Evolutionary conservation across 2,888 invertebrate genomes (phyloP).

Genomic region (Biston stratarius): DNA sequence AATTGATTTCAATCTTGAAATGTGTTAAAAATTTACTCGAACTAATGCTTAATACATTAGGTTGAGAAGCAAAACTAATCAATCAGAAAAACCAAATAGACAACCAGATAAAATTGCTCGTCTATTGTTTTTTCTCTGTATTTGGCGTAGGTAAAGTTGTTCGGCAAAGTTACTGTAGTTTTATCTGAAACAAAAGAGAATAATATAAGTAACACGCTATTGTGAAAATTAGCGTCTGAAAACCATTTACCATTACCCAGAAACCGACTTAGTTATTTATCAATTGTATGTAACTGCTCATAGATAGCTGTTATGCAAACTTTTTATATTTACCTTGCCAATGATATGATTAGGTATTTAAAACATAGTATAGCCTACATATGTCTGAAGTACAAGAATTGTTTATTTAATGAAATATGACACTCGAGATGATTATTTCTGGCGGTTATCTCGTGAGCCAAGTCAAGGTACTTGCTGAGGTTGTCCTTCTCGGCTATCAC

Average conservation of each 20-base stretch:
- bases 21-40: constrained; percentile 1
- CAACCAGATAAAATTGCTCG: too few species aligned
- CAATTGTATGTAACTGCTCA: constrained; percentile 35
- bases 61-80: constrained; percentile 8
- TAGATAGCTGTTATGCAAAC: constrained; percentile 32
- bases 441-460: too few species aligned
- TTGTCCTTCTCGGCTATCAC: too few species aligned
- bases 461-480: too few species aligned
- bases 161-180: too few species aligned
- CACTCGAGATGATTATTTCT: too few species aligned
- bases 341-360: background rate
- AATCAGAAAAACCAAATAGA: background rate
- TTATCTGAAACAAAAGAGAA: background rate
- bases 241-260: too few species aligned
- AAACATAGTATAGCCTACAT: too few species aligned
- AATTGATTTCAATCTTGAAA: constrained; percentile 11
- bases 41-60: background rate
- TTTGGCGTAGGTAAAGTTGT: background rate
- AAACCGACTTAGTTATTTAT: constrained; percentile 25
- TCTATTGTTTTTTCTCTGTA: too few species aligned
- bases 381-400: too few species aligned
- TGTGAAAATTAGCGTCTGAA: constrained; percentile 34
- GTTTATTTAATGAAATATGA: too few species aligned
- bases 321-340: background rate
- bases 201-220: constrained; percentile 15